Conservation (phyloP, 2,888 invertebrate species). For the Anthrax anthrax region DNA sequence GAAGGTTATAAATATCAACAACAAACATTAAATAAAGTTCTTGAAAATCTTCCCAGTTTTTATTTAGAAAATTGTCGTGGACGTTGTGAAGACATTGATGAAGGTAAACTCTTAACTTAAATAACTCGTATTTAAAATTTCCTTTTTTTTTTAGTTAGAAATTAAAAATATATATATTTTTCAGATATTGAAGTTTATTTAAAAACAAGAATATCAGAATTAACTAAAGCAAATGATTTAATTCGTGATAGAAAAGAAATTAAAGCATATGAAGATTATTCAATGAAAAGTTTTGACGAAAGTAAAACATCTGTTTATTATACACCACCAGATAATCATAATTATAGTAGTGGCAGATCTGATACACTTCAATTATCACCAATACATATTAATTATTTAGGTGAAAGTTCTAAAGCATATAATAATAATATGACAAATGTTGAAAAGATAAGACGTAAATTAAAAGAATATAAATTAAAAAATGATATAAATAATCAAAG, state of each 20-base stretch:
- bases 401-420: not conserved
- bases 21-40: conserved; percentile 81
- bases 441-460: not conserved
- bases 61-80: conserved; percentile 90
- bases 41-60: conserved; percentile 80
- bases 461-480: not conserved
- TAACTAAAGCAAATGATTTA: conserved; percentile 20
- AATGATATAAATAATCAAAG: not conserved
- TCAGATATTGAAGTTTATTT: conserved; percentile 33
- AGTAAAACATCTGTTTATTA: conserved; percentile 66
- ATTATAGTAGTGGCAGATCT: conserved; percentile 19
- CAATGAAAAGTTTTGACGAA: conserved; percentile 28
- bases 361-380: conserved; percentile 7
- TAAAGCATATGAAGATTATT: conserved; percentile 23
- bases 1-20: conserved; percentile 95
- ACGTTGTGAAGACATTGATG: conserved; percentile 41
- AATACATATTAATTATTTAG: conserved; percentile 5
- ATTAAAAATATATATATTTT: not conserved
- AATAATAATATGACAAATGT: not conserved
- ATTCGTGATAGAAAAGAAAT: conserved; percentile 23
- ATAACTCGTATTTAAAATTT: too few relatives aligned
- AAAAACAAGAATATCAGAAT: conserved; percentile 26
- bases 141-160: not conserved
- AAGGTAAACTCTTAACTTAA: not conserved
- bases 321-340: conserved; percentile 54